Evolutionary conservation across 1,140 invertebrate genomes (phyloP).

Genomic region (Lithobius niger): DNA sequence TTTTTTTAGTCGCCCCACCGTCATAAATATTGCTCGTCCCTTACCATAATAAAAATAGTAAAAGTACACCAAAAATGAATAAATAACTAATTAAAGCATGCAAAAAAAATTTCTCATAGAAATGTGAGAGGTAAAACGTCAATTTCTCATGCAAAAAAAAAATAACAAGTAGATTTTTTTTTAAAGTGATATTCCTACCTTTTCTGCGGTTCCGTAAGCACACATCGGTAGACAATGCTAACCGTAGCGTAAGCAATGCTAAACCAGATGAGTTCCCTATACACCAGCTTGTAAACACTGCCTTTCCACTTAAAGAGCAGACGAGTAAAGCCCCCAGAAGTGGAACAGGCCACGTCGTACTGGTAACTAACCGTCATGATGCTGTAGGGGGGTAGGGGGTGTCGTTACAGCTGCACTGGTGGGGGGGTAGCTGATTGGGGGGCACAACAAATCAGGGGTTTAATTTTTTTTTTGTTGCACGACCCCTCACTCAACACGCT

Average conservation of each 20-base stretch:
- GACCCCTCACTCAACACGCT: not conserved
- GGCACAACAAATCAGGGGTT: not conserved
- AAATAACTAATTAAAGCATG: too few relatives aligned
- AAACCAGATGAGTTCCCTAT: slow-evolving; percentile 83
- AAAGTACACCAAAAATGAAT: too few relatives aligned
- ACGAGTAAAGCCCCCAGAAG: slow-evolving; percentile 51
- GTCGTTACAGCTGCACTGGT: not conserved
- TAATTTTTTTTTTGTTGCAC: not conserved
- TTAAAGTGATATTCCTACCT: slow-evolving; percentile 46
- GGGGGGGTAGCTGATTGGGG: not conserved
- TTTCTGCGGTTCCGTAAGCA: slow-evolving; percentile 63
- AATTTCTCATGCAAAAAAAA: too few relatives aligned
- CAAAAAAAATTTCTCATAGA: too few relatives aligned
- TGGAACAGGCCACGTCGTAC: slow-evolving; percentile 55
- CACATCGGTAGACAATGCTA: slow-evolving; percentile 76
- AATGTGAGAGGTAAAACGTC: too few relatives aligned
- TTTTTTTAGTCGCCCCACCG: too few relatives aligned
- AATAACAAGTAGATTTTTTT: too few relatives aligned
- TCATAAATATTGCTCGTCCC: too few relatives aligned
- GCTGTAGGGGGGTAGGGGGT: not conserved
- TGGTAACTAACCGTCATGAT: slow-evolving; percentile 61
- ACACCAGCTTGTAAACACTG: slow-evolving; percentile 94
- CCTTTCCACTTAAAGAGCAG: slow-evolving; percentile 80
- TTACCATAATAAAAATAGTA: too few relatives aligned
- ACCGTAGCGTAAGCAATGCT: slow-evolving; percentile 71